Percentiles rank a stretch among this genome's conserved stretches.
Evolutionary conservation across 2,888 invertebrate species (phyloP).

Genomic region (Brachypterus glaber): DNA sequence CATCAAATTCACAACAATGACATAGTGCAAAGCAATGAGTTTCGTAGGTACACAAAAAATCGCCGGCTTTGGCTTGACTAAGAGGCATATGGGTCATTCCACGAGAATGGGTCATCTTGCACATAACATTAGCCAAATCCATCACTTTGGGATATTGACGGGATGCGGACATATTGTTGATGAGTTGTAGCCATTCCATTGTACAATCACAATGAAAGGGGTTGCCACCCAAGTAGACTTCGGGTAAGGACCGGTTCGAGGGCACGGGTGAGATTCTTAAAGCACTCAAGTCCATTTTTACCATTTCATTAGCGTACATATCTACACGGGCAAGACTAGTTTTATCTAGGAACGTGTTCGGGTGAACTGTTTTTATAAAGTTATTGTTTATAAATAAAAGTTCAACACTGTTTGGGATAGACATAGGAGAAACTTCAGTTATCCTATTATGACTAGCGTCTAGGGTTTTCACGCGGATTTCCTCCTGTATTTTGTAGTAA

Average conservation of each 20-base stretch:
- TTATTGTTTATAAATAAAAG: conserved; percentile 83
- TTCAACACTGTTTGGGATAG: conserved; percentile 82
- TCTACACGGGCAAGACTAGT: conserved; percentile 77
- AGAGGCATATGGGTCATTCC: conserved; percentile 72
- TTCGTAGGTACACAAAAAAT: conserved; percentile 87
- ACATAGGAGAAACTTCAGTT: conserved; percentile 69
- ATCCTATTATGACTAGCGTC: conserved; percentile 87
- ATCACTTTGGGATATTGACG: conserved; percentile 80
- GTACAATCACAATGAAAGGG: conserved; percentile 92
- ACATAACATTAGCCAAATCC: conserved; percentile 82
- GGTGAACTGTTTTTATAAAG: conserved; percentile 67
- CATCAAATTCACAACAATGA: conserved; percentile 93
- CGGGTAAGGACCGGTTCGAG: conserved; percentile 64
- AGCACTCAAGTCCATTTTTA: conserved; percentile 72
- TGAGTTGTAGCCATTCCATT: conserved; percentile 89
- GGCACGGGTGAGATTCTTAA: conserved; percentile 67
- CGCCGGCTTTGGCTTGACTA: conserved; percentile 65
- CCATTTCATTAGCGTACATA: conserved; percentile 80
- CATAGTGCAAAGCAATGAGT: conserved; percentile 90
- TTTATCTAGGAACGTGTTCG: conserved; percentile 81
- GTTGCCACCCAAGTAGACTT: conserved; percentile 86
- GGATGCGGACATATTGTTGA: conserved; percentile 75
- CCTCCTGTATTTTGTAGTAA: conserved; percentile 76
- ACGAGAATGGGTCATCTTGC: conserved; percentile 74
- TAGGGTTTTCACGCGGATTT: conserved; percentile 71